Evolutionary conservation across 2,113 vertebrate genomes (phyloP).

Genomic region (Daphoenositta chrysoptera): DNA sequence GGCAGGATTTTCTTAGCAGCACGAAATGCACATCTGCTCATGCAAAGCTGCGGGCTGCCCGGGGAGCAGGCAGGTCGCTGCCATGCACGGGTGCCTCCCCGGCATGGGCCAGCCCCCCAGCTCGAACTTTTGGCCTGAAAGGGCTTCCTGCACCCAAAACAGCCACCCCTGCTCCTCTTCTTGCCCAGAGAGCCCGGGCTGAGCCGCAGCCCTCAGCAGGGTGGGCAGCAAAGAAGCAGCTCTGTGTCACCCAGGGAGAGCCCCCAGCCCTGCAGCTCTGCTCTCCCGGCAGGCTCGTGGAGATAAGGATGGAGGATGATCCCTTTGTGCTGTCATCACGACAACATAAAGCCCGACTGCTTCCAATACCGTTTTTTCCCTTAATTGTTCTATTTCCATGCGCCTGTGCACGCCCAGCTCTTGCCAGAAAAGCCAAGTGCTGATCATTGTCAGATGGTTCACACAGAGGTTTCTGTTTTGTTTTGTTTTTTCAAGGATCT

Average conservation of each 20-base stretch:
- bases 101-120: background rate
- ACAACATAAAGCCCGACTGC: background rate
- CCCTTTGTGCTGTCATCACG: background rate
- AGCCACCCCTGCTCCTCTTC: background rate
- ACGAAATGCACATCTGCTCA: background rate
- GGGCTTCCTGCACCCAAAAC: background rate
- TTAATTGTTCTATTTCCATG: conserved; percentile 38
- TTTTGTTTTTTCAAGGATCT: conserved; percentile 47
- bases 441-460: conserved; percentile 55
- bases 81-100: background rate
- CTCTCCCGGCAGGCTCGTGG: rapidly evolving
- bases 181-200: background rate
- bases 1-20: background rate
- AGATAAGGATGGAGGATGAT: background rate
- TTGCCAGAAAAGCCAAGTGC: conserved; percentile 32
- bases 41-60: background rate
- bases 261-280: background rate
- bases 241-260: background rate
- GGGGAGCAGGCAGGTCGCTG: background rate
- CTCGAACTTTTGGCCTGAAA: background rate
- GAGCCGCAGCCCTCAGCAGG: background rate
- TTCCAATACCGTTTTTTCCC: background rate
- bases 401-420: background rate
- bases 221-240: background rate
- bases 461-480: conserved; percentile 47